These are phyloP conservation scores for Trichacis sp. DNA, from an alignment of 2,888 invertebrate genomes.

Conservation along the genomic window DNA sequence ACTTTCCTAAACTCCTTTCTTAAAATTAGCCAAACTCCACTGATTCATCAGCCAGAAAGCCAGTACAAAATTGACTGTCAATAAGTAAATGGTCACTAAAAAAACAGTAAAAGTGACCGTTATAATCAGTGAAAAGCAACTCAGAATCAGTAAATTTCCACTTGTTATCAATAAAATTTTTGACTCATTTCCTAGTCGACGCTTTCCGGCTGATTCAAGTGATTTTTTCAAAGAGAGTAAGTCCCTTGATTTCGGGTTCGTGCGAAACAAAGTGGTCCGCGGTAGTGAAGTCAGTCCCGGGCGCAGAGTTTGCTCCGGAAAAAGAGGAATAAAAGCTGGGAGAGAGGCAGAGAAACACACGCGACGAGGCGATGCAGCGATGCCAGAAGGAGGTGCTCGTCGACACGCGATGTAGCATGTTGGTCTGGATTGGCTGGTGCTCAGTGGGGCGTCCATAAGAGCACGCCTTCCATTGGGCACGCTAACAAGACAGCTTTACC, in stretches of 20 bases:
- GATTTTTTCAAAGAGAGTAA: too few relatives aligned
- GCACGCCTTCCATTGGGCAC: conserved; percentile 63
- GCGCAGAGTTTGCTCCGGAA: conserved; percentile 12
- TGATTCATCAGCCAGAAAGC: too few relatives aligned
- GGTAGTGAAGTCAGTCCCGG: conserved; percentile 9
- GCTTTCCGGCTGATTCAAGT: too few relatives aligned
- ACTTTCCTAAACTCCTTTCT: too few relatives aligned
- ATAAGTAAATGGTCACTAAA: too few relatives aligned
- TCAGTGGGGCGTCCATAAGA: conserved; percentile 63
- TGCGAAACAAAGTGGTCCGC: conserved; percentile 11
- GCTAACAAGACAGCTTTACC: conserved; percentile 64
- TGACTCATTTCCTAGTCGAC: too few relatives aligned
- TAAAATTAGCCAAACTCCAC: too few relatives aligned
- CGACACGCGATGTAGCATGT: conserved; percentile 68
- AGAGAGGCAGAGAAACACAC: conserved; percentile 33
- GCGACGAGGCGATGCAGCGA: conserved; percentile 44
- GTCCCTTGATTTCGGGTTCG: neutral
- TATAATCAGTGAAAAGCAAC: too few relatives aligned
- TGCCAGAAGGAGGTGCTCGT: conserved; percentile 65
- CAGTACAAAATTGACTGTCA: too few relatives aligned
- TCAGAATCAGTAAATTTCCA: too few relatives aligned
- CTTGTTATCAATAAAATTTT: too few relatives aligned
- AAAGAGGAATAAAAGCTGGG: conserved; percentile 30
- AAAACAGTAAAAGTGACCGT: too few relatives aligned
- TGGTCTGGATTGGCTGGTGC: conserved; percentile 57